phyloP scores from a whole-genome alignment of 37 sponge, comb jelly and placozoan species.

The Chondrilla cf. caribensis region DNA sequence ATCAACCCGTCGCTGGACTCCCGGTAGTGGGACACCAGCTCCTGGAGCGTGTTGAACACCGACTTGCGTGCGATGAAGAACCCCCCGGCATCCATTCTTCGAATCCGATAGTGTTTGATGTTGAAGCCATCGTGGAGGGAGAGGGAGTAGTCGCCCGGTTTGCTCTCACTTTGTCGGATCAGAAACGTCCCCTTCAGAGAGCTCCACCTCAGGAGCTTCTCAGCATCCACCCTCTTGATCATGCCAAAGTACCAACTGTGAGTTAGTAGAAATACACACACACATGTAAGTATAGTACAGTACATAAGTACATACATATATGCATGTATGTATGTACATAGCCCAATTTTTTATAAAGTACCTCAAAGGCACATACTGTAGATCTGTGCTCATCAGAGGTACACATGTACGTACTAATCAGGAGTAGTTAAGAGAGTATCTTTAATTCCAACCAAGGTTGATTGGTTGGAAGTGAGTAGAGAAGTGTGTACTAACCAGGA shows the following conservation, averaged over 20 bases:
- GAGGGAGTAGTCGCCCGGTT: constrained; percentile 83
- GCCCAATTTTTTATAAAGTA: too few species aligned
- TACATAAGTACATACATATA: not conserved
- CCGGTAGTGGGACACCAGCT: constrained; percentile 86
- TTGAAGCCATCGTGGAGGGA: constrained; percentile 46
- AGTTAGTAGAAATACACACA: constrained; percentile 3
- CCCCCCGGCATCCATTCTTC: constrained; percentile 58
- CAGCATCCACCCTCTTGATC: constrained; percentile 52
- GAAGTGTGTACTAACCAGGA: too few species aligned
- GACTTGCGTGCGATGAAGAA: constrained; percentile 93
- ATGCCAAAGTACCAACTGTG: constrained; percentile 65
- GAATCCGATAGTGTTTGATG: constrained; percentile 19
- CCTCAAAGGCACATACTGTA: too few species aligned
- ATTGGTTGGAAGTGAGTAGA: too few species aligned
- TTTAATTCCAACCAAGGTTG: too few species aligned
- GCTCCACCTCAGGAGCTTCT: constrained; percentile 29
- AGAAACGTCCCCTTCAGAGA: constrained; percentile 44
- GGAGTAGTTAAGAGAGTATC: too few species aligned
- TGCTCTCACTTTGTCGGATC: constrained; percentile 90
- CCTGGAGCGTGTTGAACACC: constrained; percentile 84
- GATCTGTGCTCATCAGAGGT: too few species aligned
- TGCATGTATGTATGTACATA: not conserved
- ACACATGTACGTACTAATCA: too few species aligned
- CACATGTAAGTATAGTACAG: not conserved
- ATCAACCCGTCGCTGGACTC: constrained; percentile 32